Evolutionary conservation across 2,888 invertebrate species (phyloP), one percentile per base, ranked within the genome.

Genomic region (Athrips mouffetella): DNA sequence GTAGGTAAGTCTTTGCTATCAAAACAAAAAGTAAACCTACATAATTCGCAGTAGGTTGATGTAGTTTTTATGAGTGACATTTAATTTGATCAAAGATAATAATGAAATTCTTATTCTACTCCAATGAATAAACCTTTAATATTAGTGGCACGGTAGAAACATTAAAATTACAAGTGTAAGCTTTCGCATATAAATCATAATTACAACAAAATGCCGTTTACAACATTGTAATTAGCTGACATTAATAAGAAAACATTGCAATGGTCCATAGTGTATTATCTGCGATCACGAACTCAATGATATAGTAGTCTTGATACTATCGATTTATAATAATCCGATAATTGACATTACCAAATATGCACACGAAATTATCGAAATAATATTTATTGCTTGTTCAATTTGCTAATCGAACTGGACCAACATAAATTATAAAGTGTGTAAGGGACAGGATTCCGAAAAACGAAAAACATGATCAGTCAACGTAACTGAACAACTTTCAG

Each of bases 261-360:
- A 46, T n/a, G 27, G 20, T 20, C 29, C 46, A 37, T 46, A 46
- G 37, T 21, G 21, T 37, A 21, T 23, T 31, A 31, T 21, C 20
- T 45, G 15, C 23, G 33, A 33, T 45, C 45, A 46, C 46, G 37
- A 37, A 27, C 23, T 11, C 27, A 11, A 18, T 46, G 11, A 25
- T 21, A 13, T 11, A 31, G 11, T n/a, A n/a, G 37, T 46, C 27
- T 21, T 37, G 37, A 27, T 37, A 25, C 25, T 27, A 46, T 46
- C 3, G 46, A 8, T 33, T 27, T 11, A 37, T 37, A 37, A 37
- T 46, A 27, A 37, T 37, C 37, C 8, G 7, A 18, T 27, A 27
- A 45, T 8, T 45, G 23, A 31, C 21, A 13, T 45, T 45, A 16
- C 45, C 45, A 45, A 45, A 45, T 31, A 45, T n/a, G 33, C 15